A percentile compares a stretch with the other conserved stretches of the same genome.
phyloP scores from a whole-genome alignment of 2,797 vertebrate species.

The Propithecus perrieri region DNA sequence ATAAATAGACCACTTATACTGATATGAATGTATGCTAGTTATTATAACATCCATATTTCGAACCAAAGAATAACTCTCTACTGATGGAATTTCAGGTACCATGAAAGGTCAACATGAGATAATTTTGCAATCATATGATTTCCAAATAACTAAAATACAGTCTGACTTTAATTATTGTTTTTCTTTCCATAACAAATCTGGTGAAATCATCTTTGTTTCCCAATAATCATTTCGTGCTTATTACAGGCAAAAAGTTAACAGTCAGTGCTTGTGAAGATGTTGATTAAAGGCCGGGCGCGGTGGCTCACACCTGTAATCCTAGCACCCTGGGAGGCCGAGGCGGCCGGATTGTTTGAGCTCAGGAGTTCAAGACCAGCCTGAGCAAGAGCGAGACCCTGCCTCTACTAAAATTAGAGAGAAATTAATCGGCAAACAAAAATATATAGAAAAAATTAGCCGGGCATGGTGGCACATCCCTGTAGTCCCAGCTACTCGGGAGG shows the following conservation, averaged over 20 bases:
- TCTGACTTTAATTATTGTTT: background rate
- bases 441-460: no score
- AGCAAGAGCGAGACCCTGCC: no score
- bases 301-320: no score
- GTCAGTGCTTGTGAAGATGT: background rate
- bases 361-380: no score
- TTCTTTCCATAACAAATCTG: slow-evolving; percentile 8
- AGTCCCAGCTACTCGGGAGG: no score
- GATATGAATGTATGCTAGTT: background rate
- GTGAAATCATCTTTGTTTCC: background rate
- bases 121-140: slow-evolving; percentile 30
- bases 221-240: background rate
- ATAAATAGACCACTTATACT: background rate
- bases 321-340: no score
- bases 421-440: no score
- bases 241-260: background rate
- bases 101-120: background rate
- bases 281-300: background rate
- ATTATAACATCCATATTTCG: background rate
- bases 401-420: no score
- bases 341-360: no score
- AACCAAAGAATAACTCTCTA: background rate
- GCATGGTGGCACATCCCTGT: no score
- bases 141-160: slow-evolving; percentile 7
- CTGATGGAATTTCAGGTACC: slow-evolving; percentile 27